Evolutionary conservation across 2,797 vertebrate genomes (phyloP).

Genomic region (Toxotes lorentzi): DNA sequence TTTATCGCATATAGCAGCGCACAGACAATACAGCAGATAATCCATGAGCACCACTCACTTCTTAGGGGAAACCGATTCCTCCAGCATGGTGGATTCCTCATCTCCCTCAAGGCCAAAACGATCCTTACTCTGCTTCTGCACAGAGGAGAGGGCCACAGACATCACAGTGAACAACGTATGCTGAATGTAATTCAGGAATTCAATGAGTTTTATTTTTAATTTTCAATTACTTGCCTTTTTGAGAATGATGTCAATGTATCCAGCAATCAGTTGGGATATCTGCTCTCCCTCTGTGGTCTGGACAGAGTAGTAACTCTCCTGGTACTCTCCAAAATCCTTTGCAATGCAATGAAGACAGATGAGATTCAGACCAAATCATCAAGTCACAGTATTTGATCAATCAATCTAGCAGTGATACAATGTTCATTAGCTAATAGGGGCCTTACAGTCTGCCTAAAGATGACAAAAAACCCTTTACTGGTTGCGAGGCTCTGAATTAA

Average conservation of each 20-base stretch:
- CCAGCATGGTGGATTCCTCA: conserved; percentile 98
- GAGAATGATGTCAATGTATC: conserved; percentile 99
- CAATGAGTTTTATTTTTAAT: neutral
- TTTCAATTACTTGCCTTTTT: conserved; percentile 90
- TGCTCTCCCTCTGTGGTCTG: conserved; percentile 99
- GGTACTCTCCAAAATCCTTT: conserved; percentile 99
- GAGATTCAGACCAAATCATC: conserved; percentile 33
- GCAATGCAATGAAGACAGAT: conserved; percentile 30
- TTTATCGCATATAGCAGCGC: conserved; percentile 4
- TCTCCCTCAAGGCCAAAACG: conserved; percentile 98
- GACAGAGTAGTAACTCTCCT: conserved; percentile 99
- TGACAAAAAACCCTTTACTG: conserved; percentile 2
- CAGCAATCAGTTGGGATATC: conserved; percentile 98
- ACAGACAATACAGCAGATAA: conserved; percentile 27
- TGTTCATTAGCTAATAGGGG: conserved; percentile 22
- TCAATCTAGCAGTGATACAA: conserved; percentile 22
- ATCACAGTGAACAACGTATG: neutral
- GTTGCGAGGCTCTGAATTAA: conserved; percentile 31
- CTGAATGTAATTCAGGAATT: conserved; percentile 1
- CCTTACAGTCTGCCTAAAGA: conserved; percentile 20
- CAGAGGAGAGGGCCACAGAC: conserved; percentile 22
- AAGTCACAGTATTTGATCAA: conserved; percentile 24
- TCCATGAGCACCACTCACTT: conserved; percentile 86
- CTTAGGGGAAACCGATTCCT: conserved; percentile 98
- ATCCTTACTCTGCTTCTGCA: conserved; percentile 98